Conservation (phyloP, 2,797 vertebrate genomes). For the Esox masquinongy region DNA sequence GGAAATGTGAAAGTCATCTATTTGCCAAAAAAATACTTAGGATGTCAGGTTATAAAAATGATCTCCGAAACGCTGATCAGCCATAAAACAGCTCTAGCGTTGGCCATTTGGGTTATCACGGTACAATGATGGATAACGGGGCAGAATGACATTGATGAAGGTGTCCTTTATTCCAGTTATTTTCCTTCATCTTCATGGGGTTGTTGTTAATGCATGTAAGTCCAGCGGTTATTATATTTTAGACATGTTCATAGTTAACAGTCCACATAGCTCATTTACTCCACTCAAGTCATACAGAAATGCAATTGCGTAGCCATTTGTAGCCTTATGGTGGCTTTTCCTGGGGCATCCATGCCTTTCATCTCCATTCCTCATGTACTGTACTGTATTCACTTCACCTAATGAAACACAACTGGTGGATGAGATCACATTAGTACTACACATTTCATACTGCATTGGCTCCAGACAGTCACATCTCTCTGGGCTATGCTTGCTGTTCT, state of each 20-base stretch:
- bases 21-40: slow-evolving; percentile 18
- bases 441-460: neutral
- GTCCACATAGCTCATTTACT: neutral
- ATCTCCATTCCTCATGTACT: neutral
- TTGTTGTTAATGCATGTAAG: neutral
- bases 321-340: neutral
- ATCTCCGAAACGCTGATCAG: slow-evolving; percentile 5
- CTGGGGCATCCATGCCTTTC: neutral
- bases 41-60: slow-evolving; percentile 15
- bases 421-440: slow-evolving; percentile 10
- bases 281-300: neutral
- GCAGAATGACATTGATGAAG: neutral
- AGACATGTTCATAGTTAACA: slow-evolving; percentile 2
- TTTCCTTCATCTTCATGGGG: neutral
- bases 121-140: neutral
- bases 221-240: neutral
- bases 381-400: neutral
- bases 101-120: neutral
- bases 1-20: slow-evolving; percentile 31
- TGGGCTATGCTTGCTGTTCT: neutral
- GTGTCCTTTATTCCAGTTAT: neutral
- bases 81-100: neutral
- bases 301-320: slow-evolving; percentile 2
- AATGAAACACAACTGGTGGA: slow-evolving; percentile 1
- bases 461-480: neutral